These are phyloP conservation scores for Atta texana DNA, from an alignment of 1,140 invertebrate species.

Conservation along the genomic window DNA sequence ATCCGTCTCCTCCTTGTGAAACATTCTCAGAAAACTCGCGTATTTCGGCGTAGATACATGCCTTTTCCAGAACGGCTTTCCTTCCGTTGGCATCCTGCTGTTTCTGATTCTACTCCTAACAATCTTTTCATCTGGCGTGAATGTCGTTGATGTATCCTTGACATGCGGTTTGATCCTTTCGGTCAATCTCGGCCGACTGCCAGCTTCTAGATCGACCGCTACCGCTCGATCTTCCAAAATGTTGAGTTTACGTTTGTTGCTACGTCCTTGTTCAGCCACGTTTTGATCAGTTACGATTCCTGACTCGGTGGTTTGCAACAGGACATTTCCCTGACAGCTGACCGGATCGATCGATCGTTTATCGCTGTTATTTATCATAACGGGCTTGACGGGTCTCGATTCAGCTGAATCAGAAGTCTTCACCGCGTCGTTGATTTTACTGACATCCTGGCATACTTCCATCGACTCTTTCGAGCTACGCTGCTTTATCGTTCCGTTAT, in stretches of 20 bases:
- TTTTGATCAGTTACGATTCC: slow-evolving; percentile 22
- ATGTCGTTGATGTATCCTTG: neutral
- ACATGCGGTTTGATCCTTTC: neutral
- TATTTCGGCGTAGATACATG: slow-evolving; percentile 12
- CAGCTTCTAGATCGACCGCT: neutral
- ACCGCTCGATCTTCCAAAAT: neutral
- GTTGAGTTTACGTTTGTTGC: slow-evolving; percentile 52
- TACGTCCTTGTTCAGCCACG: neutral
- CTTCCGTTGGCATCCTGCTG: neutral
- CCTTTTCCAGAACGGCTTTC: neutral
- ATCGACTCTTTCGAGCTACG: slow-evolving; percentile 54
- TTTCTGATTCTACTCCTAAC: neutral
- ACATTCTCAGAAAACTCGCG: slow-evolving; percentile 18
- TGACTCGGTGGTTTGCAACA: neutral
- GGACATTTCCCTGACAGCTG: slow-evolving; percentile 4
- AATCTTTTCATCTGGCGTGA: neutral
- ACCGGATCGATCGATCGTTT: slow-evolving; percentile 15
- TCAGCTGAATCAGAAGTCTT: neutral
- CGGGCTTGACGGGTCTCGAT: slow-evolving; percentile 2
- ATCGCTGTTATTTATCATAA: slow-evolving; percentile 40
- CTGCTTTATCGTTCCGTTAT: neutral
- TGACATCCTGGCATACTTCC: slow-evolving; percentile 61
- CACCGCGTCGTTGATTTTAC: neutral
- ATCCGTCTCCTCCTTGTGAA: neutral
- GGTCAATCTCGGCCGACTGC: neutral